Percentiles rank a stretch among this genome's conserved stretches.
Evolutionary conservation across 2,797 vertebrate species (phyloP).

Genomic region (Centroberyx gerrardi): DNA sequence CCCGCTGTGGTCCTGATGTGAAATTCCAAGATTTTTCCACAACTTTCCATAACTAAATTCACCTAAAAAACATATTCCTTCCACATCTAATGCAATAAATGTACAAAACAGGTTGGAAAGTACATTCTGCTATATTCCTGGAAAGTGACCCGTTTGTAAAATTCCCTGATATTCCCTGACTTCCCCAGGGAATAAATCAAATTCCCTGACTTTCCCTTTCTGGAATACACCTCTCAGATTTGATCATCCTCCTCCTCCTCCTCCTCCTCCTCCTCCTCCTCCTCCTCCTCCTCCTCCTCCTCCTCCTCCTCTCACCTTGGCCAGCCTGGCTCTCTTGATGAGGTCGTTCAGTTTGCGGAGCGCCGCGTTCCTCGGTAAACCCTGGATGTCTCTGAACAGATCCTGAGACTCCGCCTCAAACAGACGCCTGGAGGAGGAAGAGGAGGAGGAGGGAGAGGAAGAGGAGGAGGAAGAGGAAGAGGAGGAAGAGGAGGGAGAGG

Average conservation of each 20-base stretch:
- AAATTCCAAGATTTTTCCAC: too few species aligned
- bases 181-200: too few species aligned
- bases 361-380: constrained; percentile 94
- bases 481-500: background rate
- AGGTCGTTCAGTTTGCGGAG: constrained; percentile 98
- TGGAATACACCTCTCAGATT: too few species aligned
- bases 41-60: too few species aligned
- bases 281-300: constrained; percentile 23
- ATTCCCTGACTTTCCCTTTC: too few species aligned
- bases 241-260: constrained; percentile 14
- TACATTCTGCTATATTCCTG: too few species aligned
- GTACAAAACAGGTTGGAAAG: too few species aligned
- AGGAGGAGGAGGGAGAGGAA: background rate
- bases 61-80: too few species aligned
- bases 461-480: background rate
- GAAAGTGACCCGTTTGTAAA: too few species aligned
- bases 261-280: constrained; percentile 2
- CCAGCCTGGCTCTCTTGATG: constrained; percentile 95
- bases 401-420: constrained; percentile 96
- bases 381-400: constrained; percentile 95
- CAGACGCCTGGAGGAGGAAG: constrained; percentile 81
- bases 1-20: too few species aligned
- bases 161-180: too few species aligned
- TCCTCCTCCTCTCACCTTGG: constrained; percentile 88
- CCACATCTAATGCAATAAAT: too few species aligned